These are phyloP conservation scores for Odontocerum albicorne DNA, from an alignment of 2,888 invertebrate genomes.

Conservation along the genomic window DNA sequence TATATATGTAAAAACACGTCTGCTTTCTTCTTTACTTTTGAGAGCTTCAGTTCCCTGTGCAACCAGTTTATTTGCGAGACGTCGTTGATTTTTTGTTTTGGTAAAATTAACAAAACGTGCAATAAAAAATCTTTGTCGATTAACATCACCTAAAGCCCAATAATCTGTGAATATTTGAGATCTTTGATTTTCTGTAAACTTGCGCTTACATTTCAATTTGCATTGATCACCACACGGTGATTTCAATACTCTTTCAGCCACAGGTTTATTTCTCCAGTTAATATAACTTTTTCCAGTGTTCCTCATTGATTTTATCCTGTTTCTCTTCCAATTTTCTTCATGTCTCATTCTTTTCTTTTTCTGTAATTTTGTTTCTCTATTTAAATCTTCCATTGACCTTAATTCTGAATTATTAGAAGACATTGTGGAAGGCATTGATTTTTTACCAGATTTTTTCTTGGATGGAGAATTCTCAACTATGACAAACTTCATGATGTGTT, in stretches of 20 bases:
- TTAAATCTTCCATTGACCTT: not conserved
- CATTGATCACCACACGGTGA: not conserved
- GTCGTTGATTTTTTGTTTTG: not conserved
- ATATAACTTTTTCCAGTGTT: slow-evolving; percentile 1
- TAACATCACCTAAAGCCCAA: slow-evolving; percentile 4
- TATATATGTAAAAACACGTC: not conserved
- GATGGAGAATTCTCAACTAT: not conserved
- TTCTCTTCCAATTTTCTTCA: slow-evolving; percentile 1
- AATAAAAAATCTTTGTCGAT: slow-evolving; percentile 4
- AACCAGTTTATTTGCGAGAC: not conserved
- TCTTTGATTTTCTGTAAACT: not conserved
- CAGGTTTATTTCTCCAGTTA: not conserved
- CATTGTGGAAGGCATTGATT: not conserved
- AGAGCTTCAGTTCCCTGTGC: not conserved
- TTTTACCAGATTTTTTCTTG: not conserved
- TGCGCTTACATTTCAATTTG: not conserved
- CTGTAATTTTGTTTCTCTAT: not conserved
- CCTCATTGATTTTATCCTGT: not conserved
- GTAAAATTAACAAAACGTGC: slow-evolving; percentile 1
- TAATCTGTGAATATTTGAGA: not conserved
- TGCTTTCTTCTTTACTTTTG: not conserved
- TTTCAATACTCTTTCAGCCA: slow-evolving; percentile 1
- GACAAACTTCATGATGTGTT: slow-evolving; percentile 7
- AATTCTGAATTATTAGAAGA: not conserved
- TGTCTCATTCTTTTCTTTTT: slow-evolving; percentile 3